Evolutionary conservation across 2,888 invertebrate species (phyloP), one percentile per base, ranked within the genome.

Genomic region (Lysandra bellargus): DNA sequence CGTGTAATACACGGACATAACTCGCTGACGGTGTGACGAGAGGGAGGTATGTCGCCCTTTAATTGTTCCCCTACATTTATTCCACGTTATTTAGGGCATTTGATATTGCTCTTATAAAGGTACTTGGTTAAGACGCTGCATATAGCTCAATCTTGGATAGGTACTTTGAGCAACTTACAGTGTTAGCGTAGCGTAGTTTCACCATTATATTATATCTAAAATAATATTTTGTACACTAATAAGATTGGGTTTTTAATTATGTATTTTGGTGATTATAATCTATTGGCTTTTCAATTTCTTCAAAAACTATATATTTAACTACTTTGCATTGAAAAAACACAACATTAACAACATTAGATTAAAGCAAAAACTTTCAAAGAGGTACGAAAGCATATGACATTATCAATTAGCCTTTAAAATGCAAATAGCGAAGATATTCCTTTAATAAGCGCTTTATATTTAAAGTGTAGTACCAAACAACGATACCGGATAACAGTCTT

Each of bases 1-100:
- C 91, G 87, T 93, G 94, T 93, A 93, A 93, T 94, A 93, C 89
- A 90, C 85, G 88, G 87, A 87, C 90, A 93, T 94, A 94, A 94
- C 93, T 94, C 92, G 92, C 88, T 87, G 85, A 87, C 91, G 88
- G 89, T 84, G 91, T 92, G 92, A 93, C 92, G 92, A 90, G 90
- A 88, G 88, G 90, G 89, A 90, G 88, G 89, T 89, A 89, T 89
- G 86, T 84, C 85, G 84, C 87, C 90, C 89, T 90, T 90, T 91
- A 91, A 92, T 90, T 91, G 90, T 89, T 85, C 85, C 73, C 74
- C 73, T 78, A 73, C 74, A 60, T 75, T 79, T 75, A 64, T 30
- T 9, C 69, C 69, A 5, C 33, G 69, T 69, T 69, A 69, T 69
- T 69, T 69, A 69, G 69, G 33, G 69, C 69, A 69, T 17, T 37